phyloP scores from a whole-genome alignment of 2,113 vertebrate species.

The Otus sunia region DNA sequence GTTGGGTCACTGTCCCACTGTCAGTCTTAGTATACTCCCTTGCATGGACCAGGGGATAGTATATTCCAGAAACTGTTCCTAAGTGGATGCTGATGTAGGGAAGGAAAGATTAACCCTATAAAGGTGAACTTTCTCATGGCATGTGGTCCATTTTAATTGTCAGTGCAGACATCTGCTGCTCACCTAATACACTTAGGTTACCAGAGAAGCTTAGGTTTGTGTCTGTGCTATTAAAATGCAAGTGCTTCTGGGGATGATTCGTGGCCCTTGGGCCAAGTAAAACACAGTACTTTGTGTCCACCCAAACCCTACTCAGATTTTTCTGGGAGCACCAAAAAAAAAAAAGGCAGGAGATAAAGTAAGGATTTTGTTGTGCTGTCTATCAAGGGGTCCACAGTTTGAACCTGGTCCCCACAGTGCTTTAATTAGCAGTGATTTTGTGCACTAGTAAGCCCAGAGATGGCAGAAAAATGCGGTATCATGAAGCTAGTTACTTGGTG shows the following conservation, averaged over 20 bases:
- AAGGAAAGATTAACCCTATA: not conserved
- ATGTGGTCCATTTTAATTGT: rapidly evolving
- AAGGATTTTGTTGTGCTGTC: not conserved
- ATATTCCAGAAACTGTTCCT: not conserved
- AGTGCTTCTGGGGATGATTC: not conserved
- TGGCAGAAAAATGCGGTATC: not conserved
- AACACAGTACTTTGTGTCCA: not conserved
- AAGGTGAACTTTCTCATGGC: not conserved
- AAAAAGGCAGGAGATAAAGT: not conserved
- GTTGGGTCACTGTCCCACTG: not conserved
- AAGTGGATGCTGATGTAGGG: rapidly evolving
- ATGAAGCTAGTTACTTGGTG: not conserved
- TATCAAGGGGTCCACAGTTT: not conserved
- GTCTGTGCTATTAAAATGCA: not conserved
- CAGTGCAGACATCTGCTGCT: not conserved
- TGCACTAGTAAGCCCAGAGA: not conserved
- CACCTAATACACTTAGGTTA: not conserved
- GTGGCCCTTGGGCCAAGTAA: not conserved
- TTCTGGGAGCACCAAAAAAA: not conserved
- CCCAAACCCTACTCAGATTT: not conserved
- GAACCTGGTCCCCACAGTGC: not conserved
- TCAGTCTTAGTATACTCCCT: not conserved
- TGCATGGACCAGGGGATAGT: too few species aligned
- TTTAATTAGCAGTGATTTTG: not conserved
- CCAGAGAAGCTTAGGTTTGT: not conserved